A percentile compares a stretch with the other conserved stretches of the same genome.
phyloP scores from a whole-genome alignment of 2,113 vertebrate genomes.

The Hymenochirus boettgeri region DNA sequence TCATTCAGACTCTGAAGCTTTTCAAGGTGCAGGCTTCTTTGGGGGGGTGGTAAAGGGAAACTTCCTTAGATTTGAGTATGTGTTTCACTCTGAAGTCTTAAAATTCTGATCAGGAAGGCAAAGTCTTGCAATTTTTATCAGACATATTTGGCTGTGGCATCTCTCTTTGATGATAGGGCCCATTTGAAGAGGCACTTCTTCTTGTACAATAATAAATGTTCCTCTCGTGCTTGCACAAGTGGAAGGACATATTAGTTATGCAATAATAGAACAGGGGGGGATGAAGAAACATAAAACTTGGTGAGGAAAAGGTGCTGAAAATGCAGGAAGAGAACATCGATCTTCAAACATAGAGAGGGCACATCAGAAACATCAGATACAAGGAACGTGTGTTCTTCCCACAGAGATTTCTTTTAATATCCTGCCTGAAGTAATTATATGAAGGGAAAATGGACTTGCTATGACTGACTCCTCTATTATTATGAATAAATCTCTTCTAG shows the following conservation, averaged over 20 bases:
- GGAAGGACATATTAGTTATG: slow-evolving; percentile 37
- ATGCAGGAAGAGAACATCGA: slow-evolving; percentile 22
- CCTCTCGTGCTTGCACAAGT: slow-evolving; percentile 26
- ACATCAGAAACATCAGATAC: neutral
- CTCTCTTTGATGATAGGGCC: slow-evolving; percentile 34
- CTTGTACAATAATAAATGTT: slow-evolving; percentile 33
- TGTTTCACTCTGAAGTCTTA: neutral
- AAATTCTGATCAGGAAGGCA: slow-evolving; percentile 17
- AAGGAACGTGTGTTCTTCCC: slow-evolving; percentile 5
- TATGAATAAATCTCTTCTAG: slow-evolving; percentile 14
- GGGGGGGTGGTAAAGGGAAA: neutral
- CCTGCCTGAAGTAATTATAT: slow-evolving; percentile 29
- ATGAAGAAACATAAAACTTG: slow-evolving; percentile 10
- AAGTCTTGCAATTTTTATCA: slow-evolving; percentile 23
- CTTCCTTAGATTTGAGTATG: neutral
- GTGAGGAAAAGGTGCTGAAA: slow-evolving; percentile 24
- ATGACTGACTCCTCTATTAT: slow-evolving; percentile 13
- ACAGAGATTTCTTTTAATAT: slow-evolving; percentile 29
- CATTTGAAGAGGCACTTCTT: slow-evolving; percentile 16
- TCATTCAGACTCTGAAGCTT: slow-evolving; percentile 3
- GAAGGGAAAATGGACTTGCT: slow-evolving; percentile 3
- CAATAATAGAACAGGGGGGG: slow-evolving; percentile 12
- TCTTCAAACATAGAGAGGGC: neutral
- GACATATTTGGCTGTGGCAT: slow-evolving; percentile 11
- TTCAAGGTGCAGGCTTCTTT: slow-evolving; percentile 2